Evolutionary conservation across 2,888 invertebrate species (phyloP).

Genomic region (Thumatha senex): DNA sequence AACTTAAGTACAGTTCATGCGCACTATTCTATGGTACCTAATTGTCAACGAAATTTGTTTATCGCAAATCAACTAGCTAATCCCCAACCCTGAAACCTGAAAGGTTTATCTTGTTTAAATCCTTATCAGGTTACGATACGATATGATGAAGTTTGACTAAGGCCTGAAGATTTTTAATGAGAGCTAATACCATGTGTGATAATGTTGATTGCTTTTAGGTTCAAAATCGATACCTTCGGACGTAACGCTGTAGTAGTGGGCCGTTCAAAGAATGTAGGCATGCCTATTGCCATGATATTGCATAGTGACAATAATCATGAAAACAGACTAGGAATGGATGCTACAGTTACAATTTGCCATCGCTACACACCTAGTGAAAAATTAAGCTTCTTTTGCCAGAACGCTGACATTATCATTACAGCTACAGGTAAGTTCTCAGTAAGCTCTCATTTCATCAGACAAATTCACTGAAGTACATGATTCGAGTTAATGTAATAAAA

Average conservation of each 20-base stretch:
- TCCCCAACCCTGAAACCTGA: too few species aligned
- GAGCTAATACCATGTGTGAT: not conserved
- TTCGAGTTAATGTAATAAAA: too few species aligned
- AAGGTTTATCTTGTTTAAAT: too few species aligned
- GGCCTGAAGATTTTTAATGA: too few species aligned
- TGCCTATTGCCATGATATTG: constrained; percentile 94
- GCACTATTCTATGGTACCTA: too few species aligned
- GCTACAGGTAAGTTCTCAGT: constrained; percentile 84
- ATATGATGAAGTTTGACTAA: too few species aligned
- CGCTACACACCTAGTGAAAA: constrained; percentile 92
- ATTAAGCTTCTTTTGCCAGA: constrained; percentile 86
- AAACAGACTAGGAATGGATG: constrained; percentile 88
- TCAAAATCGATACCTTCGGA: constrained; percentile 89
- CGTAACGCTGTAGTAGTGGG: constrained; percentile 95
- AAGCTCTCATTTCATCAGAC: too few species aligned
- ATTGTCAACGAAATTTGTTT: too few species aligned
- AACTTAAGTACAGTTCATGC: too few species aligned
- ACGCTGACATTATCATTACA: constrained; percentile 90
- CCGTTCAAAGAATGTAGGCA: constrained; percentile 95
- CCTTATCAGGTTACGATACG: too few species aligned
- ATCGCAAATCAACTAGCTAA: too few species aligned
- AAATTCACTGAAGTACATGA: too few species aligned
- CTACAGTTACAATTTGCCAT: constrained; percentile 96
- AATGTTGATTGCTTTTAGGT: constrained; percentile 45
- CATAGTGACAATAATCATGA: constrained; percentile 89